These are phyloP conservation scores for Danio aesculapii DNA, from an alignment of 2,797 vertebrate genomes.

Conservation along the genomic window DNA sequence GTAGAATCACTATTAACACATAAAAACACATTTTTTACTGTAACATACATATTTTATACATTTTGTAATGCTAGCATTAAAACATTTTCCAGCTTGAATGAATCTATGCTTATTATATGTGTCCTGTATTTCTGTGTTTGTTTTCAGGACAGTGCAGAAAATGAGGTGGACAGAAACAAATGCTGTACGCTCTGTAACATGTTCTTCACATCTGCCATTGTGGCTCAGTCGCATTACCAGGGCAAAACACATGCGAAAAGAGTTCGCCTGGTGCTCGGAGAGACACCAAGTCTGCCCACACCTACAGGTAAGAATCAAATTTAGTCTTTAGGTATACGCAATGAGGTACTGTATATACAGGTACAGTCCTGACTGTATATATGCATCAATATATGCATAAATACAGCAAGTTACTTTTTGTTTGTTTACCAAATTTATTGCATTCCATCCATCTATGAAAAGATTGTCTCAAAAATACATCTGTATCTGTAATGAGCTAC, in stretches of 20 bases:
- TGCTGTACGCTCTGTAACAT: slow-evolving; percentile 88
- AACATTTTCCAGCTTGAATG: not conserved
- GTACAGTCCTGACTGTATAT: no score
- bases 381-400: no score
- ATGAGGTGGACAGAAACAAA: slow-evolving; percentile 87
- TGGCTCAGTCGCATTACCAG: slow-evolving; percentile 88
- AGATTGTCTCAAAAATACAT: no score
- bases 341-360: no score
- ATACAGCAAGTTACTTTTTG: no score
- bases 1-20: not conserved
- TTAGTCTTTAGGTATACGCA: not conserved
- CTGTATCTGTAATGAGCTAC: no score
- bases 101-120: not conserved
- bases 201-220: slow-evolving; percentile 88
- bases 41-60: not conserved
- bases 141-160: slow-evolving; percentile 83
- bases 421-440: no score
- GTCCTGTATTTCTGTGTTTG: slow-evolving; percentile 49
- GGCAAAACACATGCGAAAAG: slow-evolving; percentile 88
- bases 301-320: slow-evolving; percentile 69
- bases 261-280: slow-evolving; percentile 84
- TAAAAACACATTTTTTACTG: not conserved
- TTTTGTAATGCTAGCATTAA: not conserved
- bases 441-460: no score
- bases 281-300: slow-evolving; percentile 72